Conservation (phyloP, 2,113 vertebrate genomes). For the Malurus melanocephalus region DNA sequence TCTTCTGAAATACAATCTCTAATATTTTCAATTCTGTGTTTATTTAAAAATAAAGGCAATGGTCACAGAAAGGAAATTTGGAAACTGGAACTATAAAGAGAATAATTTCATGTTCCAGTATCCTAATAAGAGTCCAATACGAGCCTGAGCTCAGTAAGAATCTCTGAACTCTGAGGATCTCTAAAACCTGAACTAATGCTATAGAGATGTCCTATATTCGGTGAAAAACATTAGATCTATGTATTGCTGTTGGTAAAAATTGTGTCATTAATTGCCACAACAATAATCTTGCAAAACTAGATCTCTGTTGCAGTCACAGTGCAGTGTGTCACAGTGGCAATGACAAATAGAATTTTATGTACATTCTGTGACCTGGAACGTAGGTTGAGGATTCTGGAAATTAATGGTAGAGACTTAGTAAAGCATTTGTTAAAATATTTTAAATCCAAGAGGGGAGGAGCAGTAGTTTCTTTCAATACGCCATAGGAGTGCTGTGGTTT, state of each 20-base stretch:
- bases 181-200: not conserved
- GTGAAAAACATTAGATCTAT: not conserved
- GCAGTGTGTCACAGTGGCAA: not conserved
- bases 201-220: not conserved
- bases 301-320: not conserved
- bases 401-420: not conserved
- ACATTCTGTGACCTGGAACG: not conserved
- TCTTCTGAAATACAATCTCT: not conserved
- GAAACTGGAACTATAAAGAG: not conserved
- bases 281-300: not conserved
- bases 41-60: not conserved
- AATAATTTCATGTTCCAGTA: not conserved
- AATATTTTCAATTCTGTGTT: not conserved
- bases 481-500: not conserved
- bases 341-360: not conserved
- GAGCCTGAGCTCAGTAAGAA: not conserved
- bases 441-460: not conserved
- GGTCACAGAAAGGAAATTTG: not conserved
- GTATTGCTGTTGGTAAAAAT: not conserved
- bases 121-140: accelerated
- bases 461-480: not conserved
- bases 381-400: not conserved
- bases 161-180: not conserved
- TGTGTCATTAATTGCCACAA: not conserved
- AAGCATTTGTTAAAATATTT: not conserved